phyloP scores from a whole-genome alignment of 2,888 invertebrate species.

The Orthosia cruda region DNA sequence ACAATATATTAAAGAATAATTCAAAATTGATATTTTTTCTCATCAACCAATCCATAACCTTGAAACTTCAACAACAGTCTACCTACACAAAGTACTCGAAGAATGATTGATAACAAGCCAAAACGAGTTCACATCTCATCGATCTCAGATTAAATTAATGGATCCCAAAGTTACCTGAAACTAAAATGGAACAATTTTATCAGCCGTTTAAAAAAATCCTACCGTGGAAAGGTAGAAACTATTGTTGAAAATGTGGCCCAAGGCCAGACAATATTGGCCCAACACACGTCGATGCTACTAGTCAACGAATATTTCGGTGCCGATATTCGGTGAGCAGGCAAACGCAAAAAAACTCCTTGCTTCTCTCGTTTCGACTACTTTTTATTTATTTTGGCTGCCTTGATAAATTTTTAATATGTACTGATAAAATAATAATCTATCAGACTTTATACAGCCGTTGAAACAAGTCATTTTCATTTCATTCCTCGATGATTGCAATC shows the following conservation, averaged over 20 bases:
- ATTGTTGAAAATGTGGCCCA: constrained; percentile 10
- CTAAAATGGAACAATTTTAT: background rate
- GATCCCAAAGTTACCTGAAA: constrained; percentile 5
- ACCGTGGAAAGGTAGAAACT: too few relatives aligned
- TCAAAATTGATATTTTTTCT: too few relatives aligned
- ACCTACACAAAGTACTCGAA: background rate
- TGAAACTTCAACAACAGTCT: constrained; percentile 7
- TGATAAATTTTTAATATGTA: background rate
- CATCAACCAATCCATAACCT: background rate
- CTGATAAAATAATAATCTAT: background rate
- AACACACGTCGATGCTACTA: background rate
- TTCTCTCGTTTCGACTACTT: background rate
- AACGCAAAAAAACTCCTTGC: background rate
- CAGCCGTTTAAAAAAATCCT: background rate
- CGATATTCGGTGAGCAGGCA: background rate
- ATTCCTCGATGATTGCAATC: background rate
- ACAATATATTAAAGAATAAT: too few relatives aligned
- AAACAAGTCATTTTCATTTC: background rate
- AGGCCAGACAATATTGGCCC: background rate
- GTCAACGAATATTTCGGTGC: background rate
- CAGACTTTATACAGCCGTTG: background rate
- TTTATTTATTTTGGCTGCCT: too few relatives aligned
- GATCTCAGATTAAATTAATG: constrained; percentile 10
- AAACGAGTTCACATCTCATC: constrained; percentile 25
- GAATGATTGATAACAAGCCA: constrained; percentile 26